Conservation (phyloP, 2,113 vertebrate species). For the Cheirogaleus medius region DNA sequence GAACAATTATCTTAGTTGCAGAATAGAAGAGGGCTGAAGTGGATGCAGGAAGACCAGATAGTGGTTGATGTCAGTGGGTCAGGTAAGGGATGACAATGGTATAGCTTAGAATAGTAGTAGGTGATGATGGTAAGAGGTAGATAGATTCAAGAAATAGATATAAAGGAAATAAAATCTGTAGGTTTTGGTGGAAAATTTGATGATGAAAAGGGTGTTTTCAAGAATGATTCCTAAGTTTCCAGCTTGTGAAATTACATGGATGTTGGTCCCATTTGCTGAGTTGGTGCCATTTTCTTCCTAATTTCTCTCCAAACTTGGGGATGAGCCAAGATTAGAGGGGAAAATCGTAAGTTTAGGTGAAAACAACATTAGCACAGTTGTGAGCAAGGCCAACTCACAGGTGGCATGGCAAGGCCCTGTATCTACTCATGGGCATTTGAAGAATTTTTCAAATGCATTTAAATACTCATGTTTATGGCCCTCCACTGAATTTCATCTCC, state of each 20-base stretch:
- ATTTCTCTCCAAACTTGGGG: neutral
- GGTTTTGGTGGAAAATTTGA: neutral
- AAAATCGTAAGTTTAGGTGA: neutral
- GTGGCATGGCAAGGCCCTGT: neutral
- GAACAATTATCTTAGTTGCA: neutral
- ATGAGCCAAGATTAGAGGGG: neutral
- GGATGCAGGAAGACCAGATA: fast-evolving
- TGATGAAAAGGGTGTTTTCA: neutral
- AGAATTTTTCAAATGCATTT: neutral
- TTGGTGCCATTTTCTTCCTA: neutral
- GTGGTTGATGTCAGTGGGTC: no score
- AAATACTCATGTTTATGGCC: neutral
- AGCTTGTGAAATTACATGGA: neutral
- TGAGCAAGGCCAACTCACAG: neutral
- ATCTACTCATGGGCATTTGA: neutral
- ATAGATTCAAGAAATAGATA: neutral
- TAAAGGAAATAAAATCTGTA: neutral
- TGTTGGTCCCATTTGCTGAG: neutral
- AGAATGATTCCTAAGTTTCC: neutral
- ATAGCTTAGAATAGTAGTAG: neutral
- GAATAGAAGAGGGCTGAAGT: neutral
- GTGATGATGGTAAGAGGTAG: neutral
- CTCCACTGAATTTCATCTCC: neutral
- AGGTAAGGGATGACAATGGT: no score
- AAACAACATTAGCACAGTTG: neutral